A percentile compares a stretch with the other conserved stretches of the same genome.
phyloP scores from a whole-genome alignment of 1,140 invertebrate species.

The Apis laboriosa region DNA sequence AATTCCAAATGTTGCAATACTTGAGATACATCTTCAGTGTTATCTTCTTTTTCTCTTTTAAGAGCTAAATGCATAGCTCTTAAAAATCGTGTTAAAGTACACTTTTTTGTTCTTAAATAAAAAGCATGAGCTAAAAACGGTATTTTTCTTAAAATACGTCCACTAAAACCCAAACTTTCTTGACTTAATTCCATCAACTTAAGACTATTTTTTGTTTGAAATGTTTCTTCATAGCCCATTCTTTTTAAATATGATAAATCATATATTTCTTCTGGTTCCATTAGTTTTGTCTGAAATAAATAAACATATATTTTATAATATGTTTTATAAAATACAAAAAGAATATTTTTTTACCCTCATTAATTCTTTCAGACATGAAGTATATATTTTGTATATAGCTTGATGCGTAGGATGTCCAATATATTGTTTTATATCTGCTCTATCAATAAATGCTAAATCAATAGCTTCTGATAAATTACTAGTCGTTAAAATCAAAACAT shows the following conservation, averaged over 20 bases:
- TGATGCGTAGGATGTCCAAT: constrained; percentile 90
- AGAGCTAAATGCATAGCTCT: constrained; percentile 73
- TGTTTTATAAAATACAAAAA: not conserved
- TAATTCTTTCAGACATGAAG: constrained; percentile 90
- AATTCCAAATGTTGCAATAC: not conserved
- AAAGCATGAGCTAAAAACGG: constrained; percentile 91
- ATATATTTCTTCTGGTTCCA: constrained; percentile 74
- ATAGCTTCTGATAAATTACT: constrained; percentile 97
- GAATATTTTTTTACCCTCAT: constrained; percentile 83
- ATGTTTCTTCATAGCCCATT: constrained; percentile 66
- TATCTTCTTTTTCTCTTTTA: constrained; percentile 65
- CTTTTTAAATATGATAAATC: constrained; percentile 67
- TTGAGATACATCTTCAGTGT: not conserved
- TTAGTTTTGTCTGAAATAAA: constrained; percentile 80
- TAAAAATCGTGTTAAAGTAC: constrained; percentile 65
- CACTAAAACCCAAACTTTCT: constrained; percentile 89
- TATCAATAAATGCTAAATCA: constrained; percentile 97
- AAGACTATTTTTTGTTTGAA: constrained; percentile 66
- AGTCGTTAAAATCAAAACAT: constrained; percentile 97
- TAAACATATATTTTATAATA: constrained; percentile 8
- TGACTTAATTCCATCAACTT: constrained; percentile 79
- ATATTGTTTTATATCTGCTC: constrained; percentile 96
- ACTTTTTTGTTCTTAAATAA: constrained; percentile 64
- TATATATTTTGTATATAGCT: constrained; percentile 92
- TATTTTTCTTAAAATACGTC: constrained; percentile 91